Evolutionary conservation across 2,797 vertebrate genomes (phyloP), one percentile per base, ranked within the genome.

Genomic region (Chelon labrosus): DNA sequence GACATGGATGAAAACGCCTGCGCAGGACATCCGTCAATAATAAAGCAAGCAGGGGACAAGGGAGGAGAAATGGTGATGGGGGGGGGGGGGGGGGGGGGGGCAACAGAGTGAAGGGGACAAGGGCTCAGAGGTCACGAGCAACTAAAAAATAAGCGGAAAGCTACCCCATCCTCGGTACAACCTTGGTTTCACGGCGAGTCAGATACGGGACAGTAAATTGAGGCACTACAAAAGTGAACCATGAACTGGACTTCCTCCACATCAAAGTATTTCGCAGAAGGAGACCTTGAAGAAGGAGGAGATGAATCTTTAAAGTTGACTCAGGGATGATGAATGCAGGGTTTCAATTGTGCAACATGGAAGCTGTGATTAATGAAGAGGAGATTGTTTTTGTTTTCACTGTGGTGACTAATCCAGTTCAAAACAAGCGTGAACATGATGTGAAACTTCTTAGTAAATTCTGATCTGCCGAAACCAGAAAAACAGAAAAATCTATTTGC

Each of bases 21-120:
- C 58, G 54, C 94, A 94, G 94, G 93, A 95, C 92, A 95, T 95
- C 95, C 94, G 93, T 91, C 92, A 93, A 93, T 91, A 94, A 94
- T 92, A 91, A 89, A 90, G 80, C 17, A 39, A 75, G 80, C 74
- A 85, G 80, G 78, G 84, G 89, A 78, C 74, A 79, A 71, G 80
- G 82, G 79, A 68, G 78, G 82, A 71, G 77, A 69, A 69, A 71
- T 76, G 53, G 65, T 68, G 65, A 52, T 46, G n/a, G n/a, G n/a
- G n/a, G n/a, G 65, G 44, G 3, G 37, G 54, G 46, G 50, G 44
- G 46, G 57, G 22, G 22, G 63, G 51, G 57, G 27, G 31, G 52
- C 35, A 5, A 54, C 55, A 46, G 41, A 70, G 65, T 1, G 13
- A 51, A 54, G 51, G 75, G 63, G 65, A 50, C 5, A 20, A 64